Base-by-base conservation (phyloP, 1,140 invertebrate species). In the Ooceraea biroi region DNA sequence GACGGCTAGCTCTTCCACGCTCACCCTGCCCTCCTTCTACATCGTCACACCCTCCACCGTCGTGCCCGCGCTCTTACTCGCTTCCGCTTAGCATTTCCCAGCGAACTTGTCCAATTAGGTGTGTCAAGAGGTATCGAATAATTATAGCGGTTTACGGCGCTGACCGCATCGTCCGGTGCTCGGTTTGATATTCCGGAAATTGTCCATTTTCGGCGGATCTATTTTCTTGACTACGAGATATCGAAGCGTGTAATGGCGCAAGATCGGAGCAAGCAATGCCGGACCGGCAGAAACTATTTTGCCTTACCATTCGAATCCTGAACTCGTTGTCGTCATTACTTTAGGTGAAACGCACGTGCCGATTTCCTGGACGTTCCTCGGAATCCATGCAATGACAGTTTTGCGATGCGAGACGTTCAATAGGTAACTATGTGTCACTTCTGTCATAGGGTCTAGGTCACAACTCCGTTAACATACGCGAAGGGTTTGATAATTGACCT, bases 61-160 rank as follows among this genome's bases (percentile, higher is more conserved):
- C 72, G 27, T 82, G n/a, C 85, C 77, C 77, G 27, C 83, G 58
- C 69, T 89, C 89, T 90, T 84, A 77, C 76, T 89, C 80, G 83
- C 86, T 88, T 87, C 66, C 77, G 89, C 66, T 85, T 80, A 82
- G 84, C 87, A 84, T 84, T 88, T 85, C 72, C 58, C 83, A 57
- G n/a, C 73, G 80, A 91, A 93, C 84, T 92, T 92, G 89, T 89
- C 90, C 89, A 93, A 93, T 93, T 93, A 93, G 85, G 72, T 90
- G 80, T 83, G 85, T 88, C 87, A 87, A 88, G 87, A 68, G 85
- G 85, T 85, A 90, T 83, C 83, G 89, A 90, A 88, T 90, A 89
- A 90, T 90, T 89, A 84, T 80, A 61, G 87, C 77, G 80, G 84
- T 89, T 89, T 88, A 88, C 57, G 27, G 65, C 30, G 48, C 65